These are phyloP conservation scores for Crotalus viridis DNA, from an alignment of 2,113 vertebrate genomes.

Conservation along the genomic window DNA sequence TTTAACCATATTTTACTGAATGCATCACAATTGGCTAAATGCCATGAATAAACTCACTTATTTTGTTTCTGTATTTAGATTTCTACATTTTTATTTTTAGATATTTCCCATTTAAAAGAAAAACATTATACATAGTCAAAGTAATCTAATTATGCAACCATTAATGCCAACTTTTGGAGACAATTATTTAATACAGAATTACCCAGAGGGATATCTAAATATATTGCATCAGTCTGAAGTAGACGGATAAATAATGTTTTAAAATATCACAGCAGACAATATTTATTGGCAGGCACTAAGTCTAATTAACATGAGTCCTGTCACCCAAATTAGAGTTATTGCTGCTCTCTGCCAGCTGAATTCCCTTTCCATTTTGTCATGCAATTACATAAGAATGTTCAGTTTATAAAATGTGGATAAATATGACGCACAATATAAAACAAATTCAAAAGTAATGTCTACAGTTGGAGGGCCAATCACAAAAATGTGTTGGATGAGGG, in stretches of 20 bases:
- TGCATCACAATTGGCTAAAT: background rate
- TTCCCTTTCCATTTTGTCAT: background rate
- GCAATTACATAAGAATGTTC: background rate
- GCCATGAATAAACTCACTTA: background rate
- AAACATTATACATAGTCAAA: background rate
- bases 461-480: background rate
- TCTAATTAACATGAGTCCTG: conserved; percentile 7
- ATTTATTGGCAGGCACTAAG: background rate
- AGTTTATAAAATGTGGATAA: background rate
- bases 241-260: background rate
- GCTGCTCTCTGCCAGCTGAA: conserved; percentile 2
- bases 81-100: background rate
- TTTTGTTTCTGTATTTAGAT: background rate
- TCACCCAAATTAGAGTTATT: conserved; percentile 22
- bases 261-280: background rate
- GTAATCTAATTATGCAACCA: background rate
- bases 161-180: background rate
- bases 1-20: background rate
- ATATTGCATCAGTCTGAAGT: background rate
- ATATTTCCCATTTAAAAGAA: background rate
- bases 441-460: background rate
- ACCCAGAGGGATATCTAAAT: background rate
- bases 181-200: background rate
- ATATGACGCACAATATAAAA: background rate
- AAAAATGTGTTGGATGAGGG: background rate